Evolutionary conservation across 1,140 invertebrate genomes (phyloP).

Genomic region (Drosophila rufa): DNA sequence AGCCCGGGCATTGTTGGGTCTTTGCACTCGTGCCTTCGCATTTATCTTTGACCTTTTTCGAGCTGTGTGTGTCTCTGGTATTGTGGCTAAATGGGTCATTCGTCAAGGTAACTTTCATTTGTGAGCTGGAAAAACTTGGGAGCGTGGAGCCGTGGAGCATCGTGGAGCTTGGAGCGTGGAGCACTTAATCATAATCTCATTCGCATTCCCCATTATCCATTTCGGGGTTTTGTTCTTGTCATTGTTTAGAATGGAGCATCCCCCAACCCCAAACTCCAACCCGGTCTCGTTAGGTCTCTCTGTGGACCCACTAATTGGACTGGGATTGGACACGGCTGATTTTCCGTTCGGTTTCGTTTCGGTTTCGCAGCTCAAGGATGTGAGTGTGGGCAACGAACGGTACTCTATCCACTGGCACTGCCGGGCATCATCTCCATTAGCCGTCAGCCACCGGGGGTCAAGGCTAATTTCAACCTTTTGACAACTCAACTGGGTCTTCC

Average conservation of each 20-base stretch:
- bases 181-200: conserved; percentile 79
- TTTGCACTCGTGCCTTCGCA: conserved; percentile 50
- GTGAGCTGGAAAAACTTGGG: conserved; percentile 69
- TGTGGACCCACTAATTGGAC: conserved; percentile 31
- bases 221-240: conserved; percentile 67
- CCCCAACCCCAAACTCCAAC: background rate
- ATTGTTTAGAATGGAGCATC: conserved; percentile 51
- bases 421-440: conserved; percentile 41
- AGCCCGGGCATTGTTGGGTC: conserved; percentile 32
- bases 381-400: conserved; percentile 28
- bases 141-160: conserved; percentile 36
- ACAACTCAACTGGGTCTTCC: conserved; percentile 63
- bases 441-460: conserved; percentile 60
- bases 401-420: conserved; percentile 15
- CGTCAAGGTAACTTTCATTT: conserved; percentile 84
- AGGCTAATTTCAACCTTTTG: conserved; percentile 81
- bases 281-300: conserved; percentile 10
- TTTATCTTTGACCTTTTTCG: conserved; percentile 78
- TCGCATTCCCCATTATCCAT: conserved; percentile 30
- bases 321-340: conserved; percentile 30
- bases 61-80: conserved; percentile 51
- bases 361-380: conserved; percentile 21
- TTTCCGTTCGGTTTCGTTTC: conserved; percentile 10
- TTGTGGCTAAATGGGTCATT: conserved; percentile 81
- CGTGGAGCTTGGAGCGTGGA: conserved; percentile 46